These are phyloP conservation scores for Galleria mellonella DNA, from an alignment of 1,140 invertebrate genomes.

Conservation along the genomic window DNA sequence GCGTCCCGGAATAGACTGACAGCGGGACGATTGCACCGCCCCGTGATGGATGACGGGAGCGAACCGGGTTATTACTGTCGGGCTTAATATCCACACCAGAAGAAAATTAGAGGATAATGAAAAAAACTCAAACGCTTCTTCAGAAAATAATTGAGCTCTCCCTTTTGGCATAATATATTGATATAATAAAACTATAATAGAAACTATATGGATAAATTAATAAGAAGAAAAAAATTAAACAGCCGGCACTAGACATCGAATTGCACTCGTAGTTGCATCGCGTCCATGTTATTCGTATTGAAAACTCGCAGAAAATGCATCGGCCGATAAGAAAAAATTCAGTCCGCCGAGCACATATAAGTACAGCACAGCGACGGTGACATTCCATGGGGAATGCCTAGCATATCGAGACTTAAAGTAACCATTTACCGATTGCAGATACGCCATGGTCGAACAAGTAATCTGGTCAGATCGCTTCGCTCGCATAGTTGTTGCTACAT, in stretches of 20 bases:
- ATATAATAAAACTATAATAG: too few relatives aligned
- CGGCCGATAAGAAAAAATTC: slow-evolving; percentile 70
- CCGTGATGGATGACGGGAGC: slow-evolving; percentile 60
- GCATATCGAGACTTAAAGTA: slow-evolving; percentile 69
- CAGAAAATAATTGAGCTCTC: neutral
- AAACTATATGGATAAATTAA: too few relatives aligned
- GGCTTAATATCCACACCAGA: slow-evolving; percentile 42
- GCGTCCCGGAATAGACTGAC: slow-evolving; percentile 68
- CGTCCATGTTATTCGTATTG: slow-evolving; percentile 46
- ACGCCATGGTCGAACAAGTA: slow-evolving; percentile 64
- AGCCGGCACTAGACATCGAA: slow-evolving; percentile 25
- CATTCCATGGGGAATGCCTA: slow-evolving; percentile 62
- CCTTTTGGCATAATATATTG: slow-evolving; percentile 16
- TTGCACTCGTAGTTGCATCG: too few relatives aligned
- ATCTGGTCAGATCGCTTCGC: slow-evolving; percentile 65
- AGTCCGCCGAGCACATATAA: slow-evolving; percentile 61
- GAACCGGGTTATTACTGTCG: slow-evolving; percentile 51
- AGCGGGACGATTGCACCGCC: slow-evolving; percentile 65
- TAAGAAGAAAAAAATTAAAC: too few relatives aligned
- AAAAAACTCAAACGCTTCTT: slow-evolving; percentile 18
- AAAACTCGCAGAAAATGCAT: slow-evolving; percentile 71
- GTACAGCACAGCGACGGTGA: slow-evolving; percentile 59
- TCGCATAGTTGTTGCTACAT: slow-evolving; percentile 54
- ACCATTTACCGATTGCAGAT: slow-evolving; percentile 71
- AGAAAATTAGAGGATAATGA: slow-evolving; percentile 42